Evolutionary conservation across 2,888 invertebrate genomes (phyloP).

Genomic region (Kryphioiulus occultus): DNA sequence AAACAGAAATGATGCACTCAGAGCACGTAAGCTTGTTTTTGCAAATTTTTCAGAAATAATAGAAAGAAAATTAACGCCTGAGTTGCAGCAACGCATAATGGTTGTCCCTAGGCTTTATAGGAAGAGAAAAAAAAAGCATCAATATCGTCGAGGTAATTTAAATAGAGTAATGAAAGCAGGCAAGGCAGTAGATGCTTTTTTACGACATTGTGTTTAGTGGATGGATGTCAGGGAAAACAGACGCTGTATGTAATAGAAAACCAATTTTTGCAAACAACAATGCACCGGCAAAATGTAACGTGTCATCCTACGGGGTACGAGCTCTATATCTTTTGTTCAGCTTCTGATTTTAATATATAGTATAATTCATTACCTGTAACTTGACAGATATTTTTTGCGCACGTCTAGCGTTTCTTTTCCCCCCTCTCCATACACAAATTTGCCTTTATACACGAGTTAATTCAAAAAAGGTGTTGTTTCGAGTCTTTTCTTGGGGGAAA

Average conservation of each 20-base stretch:
- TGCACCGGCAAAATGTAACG: slow-evolving; percentile 32
- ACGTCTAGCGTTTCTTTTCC: background rate
- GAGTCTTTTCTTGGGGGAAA: background rate
- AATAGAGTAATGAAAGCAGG: slow-evolving; percentile 39
- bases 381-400: slow-evolving; percentile 35
- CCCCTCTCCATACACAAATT: slow-evolving; percentile 2
- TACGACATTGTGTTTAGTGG: slow-evolving; percentile 40
- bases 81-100: slow-evolving; percentile 24
- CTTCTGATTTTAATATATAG: slow-evolving; percentile 40
- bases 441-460: slow-evolving; percentile 20
- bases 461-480: slow-evolving; percentile 39
- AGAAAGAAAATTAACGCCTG: background rate
- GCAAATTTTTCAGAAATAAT: background rate
- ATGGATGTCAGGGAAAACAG: slow-evolving; percentile 32
- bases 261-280: slow-evolving; percentile 32
- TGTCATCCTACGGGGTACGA: slow-evolving; percentile 33
- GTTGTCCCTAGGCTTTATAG: slow-evolving; percentile 2
- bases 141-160: slow-evolving; percentile 26
- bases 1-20: background rate
- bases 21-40: slow-evolving; percentile 1
- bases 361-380: slow-evolving; percentile 40
- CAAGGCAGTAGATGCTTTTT: slow-evolving; percentile 34
- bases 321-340: slow-evolving; percentile 31
- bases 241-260: slow-evolving; percentile 33
- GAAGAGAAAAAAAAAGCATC: background rate